Evolutionary conservation across 2,888 invertebrate species (phyloP), one percentile per base, ranked within the genome.

Genomic region (Ectropis crepuscularia): DNA sequence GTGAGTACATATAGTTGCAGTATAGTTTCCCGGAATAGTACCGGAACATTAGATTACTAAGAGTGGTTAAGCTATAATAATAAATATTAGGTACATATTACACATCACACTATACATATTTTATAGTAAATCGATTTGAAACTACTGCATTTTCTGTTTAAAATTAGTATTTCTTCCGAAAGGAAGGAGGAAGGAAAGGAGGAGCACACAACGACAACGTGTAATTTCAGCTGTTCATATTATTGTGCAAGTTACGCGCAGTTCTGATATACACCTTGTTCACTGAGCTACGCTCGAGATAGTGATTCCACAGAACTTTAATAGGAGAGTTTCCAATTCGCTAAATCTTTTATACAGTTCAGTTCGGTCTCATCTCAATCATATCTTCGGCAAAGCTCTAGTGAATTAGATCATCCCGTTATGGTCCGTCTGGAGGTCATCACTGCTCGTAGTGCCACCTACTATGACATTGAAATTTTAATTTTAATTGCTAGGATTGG

Each of bases 281-380:
- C 55, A 55, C 39, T 55, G 55, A 55, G 45, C 39, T 47, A 55
- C 37, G 12, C 16, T 39, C 55, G 28, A 46, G 55, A 55, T 55
- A 55, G 47, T 55, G 55, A 41, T 55, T 48, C 39, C 47, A 47
- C 55, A 55, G 16, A 55, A 55, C 47, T 55, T 47, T 55, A 46
- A 55, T 55, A 55, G 47, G 41, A 9, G 47, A 37, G 37, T 55
- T 55, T 55, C 47, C 55, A 48, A n/a, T 55, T 47, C 47, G 55
- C 39, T 38, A 39, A 55, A 11, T 48, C 55, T 47, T 55, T 55
- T 47, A 47, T 47, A 47, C 8, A 41, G 50, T 50, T 11, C 16
- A 28, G 16, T 28, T 51, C 41, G 2, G 41, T 10, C 41, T 55
- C 41, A 11, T 55, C 55, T 47, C 46, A 46, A 48, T 55, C 47